These are phyloP conservation scores for Drosophila athabasca DNA, from an alignment of 1,140 invertebrate genomes.

Conservation along the genomic window DNA sequence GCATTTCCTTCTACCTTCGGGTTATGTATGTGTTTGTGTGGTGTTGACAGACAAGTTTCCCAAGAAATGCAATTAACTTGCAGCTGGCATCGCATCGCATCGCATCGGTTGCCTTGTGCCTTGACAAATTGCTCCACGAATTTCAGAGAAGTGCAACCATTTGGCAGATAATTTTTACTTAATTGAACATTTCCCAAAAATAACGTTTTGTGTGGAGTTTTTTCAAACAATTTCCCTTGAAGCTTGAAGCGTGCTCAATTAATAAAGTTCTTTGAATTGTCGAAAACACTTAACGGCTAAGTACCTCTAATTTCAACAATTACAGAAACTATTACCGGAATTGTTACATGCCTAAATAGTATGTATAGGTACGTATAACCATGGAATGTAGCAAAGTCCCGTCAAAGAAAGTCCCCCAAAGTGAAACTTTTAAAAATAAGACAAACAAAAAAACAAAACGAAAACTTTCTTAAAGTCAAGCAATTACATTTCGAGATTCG, in stretches of 20 bases:
- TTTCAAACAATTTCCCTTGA: no score
- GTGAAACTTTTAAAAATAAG: constrained; percentile 34
- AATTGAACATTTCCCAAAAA: neutral
- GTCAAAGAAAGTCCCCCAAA: constrained; percentile 17
- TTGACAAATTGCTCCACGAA: neutral
- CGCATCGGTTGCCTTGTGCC: constrained; percentile 11
- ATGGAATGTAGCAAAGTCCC: neutral
- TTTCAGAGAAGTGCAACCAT: neutral
- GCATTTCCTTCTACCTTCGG: constrained; percentile 20
- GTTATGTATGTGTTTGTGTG: constrained; percentile 5
- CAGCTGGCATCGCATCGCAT: constrained; percentile 3
- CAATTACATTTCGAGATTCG: constrained; percentile 51
- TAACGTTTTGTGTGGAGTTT: no score
- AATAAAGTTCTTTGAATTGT: constrained; percentile 36
- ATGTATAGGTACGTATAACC: neutral
- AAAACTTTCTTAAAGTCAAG: constrained; percentile 61
- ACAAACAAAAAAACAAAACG: constrained; percentile 6
- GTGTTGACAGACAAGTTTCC: constrained; percentile 28
- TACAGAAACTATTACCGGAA: constrained; percentile 25
- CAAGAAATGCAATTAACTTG: constrained; percentile 54
- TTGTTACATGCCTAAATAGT: constrained; percentile 47
- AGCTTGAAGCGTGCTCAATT: constrained; percentile 23
- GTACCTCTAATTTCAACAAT: constrained; percentile 42
- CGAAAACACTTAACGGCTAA: constrained; percentile 37
- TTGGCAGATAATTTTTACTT: constrained; percentile 3